These are phyloP conservation scores for Morbakka virulenta DNA, from an alignment of 30 jellyfish, hydroid and myxozoan species.

Conservation along the genomic window DNA sequence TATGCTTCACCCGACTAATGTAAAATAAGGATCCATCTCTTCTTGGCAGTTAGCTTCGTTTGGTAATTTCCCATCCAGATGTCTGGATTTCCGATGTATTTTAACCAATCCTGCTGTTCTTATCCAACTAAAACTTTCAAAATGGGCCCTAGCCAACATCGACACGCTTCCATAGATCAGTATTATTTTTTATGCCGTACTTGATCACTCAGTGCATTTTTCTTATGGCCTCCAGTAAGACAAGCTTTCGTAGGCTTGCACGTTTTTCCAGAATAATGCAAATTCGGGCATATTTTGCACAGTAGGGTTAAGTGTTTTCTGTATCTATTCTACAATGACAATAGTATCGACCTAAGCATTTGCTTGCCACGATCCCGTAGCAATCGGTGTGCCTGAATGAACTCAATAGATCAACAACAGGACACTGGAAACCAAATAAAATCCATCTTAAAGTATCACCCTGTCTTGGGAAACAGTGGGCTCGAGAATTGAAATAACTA, in stretches of 20 bases:
- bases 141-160: conserved; percentile 38
- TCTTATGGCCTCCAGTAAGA: conserved; percentile 3
- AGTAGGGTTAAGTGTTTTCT: conserved; percentile 12
- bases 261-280: neutral
- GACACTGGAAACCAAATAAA: no score
- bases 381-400: no score
- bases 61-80: conserved; percentile 29
- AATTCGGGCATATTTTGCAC: conserved; percentile 2
- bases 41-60: conserved; percentile 45
- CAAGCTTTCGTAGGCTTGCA: conserved; percentile 32
- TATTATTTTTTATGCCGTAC: conserved; percentile 42
- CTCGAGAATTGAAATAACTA: no score
- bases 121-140: conserved; percentile 6
- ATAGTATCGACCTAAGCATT: conserved; percentile 44
- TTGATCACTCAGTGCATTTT: conserved; percentile 8
- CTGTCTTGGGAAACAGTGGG: no score
- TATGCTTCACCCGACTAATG: conserved; percentile 63
- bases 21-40: conserved; percentile 22
- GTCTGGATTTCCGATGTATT: conserved; percentile 21
- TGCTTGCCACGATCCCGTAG: no score
- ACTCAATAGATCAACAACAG: no score
- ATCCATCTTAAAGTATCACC: no score
- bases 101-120: conserved; percentile 43
- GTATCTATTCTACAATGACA: conserved; percentile 20
- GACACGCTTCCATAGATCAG: conserved; percentile 56